A percentile compares a stretch with the other conserved stretches of the same genome.
These are phyloP conservation scores for Chiloscyllium plagiosum DNA, from an alignment of 2,113 vertebrate species.

Conservation along the genomic window DNA sequence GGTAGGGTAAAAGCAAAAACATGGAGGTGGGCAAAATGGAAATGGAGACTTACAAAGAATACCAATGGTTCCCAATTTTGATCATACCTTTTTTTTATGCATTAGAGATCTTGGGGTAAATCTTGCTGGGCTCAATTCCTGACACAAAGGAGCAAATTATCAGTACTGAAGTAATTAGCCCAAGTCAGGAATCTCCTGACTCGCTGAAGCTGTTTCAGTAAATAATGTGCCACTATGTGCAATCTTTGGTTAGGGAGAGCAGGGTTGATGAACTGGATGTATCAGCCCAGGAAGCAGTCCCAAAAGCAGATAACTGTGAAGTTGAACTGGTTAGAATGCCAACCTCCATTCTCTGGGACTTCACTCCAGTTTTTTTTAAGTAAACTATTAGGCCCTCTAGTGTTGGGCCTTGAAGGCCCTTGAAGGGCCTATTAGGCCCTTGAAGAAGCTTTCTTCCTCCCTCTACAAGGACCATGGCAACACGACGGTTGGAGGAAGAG, in stretches of 20 bases:
- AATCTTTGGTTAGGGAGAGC: not conserved
- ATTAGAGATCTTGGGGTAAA: not conserved
- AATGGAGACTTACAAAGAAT: not conserved
- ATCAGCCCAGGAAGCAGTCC: not conserved
- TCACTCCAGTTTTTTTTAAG: not conserved
- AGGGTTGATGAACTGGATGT: not conserved
- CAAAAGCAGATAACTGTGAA: not conserved
- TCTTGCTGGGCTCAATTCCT: not conserved
- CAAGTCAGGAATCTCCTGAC: not conserved
- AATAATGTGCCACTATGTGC: not conserved
- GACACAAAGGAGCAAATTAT: not conserved
- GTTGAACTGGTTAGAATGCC: not conserved
- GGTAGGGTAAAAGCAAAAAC: not conserved
- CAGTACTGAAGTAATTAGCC: not conserved
- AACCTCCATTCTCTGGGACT: not conserved
- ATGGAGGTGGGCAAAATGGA: not conserved
- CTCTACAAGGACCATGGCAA: no score
- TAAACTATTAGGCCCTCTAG: not conserved
- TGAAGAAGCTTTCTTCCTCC: no score
- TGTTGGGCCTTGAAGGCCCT: no score
- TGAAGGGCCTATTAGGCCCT: no score
- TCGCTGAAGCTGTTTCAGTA: not conserved
- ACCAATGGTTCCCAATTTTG: not conserved
- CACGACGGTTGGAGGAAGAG: no score
- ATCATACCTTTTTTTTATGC: not conserved